Evolutionary conservation across 2,797 vertebrate species (phyloP).

Genomic region (Neostethus bicornis): DNA sequence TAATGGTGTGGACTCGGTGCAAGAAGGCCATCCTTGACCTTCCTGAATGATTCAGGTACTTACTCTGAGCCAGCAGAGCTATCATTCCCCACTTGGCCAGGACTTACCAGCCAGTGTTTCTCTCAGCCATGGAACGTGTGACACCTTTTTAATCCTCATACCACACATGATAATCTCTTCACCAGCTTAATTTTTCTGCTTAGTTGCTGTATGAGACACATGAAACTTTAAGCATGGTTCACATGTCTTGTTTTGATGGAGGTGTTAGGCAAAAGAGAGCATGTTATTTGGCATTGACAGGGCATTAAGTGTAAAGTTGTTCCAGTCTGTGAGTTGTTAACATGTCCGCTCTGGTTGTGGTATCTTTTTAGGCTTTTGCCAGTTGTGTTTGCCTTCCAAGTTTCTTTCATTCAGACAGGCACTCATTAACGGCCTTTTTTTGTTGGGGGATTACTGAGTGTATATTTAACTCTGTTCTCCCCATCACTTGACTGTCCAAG

Average conservation of each 20-base stretch:
- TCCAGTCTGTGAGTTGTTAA: slow-evolving; percentile 10
- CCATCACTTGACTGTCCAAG: slow-evolving; percentile 31
- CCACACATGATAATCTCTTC: slow-evolving; percentile 38
- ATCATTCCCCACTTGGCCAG: slow-evolving; percentile 14
- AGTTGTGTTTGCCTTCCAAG: slow-evolving; percentile 26
- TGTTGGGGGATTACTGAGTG: slow-evolving; percentile 62
- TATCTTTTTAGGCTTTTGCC: slow-evolving; percentile 42
- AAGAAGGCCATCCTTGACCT: slow-evolving; percentile 57
- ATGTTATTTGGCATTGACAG: slow-evolving; percentile 59
- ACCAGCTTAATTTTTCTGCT: slow-evolving; percentile 35
- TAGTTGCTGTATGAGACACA: slow-evolving; percentile 14
- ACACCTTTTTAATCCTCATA: slow-evolving; percentile 48
- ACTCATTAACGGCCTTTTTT: slow-evolving; percentile 56
- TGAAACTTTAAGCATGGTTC: slow-evolving; percentile 11
- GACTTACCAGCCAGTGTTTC: slow-evolving; percentile 31
- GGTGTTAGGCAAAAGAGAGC: background rate
- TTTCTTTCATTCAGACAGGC: slow-evolving; percentile 24
- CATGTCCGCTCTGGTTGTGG: slow-evolving; percentile 25
- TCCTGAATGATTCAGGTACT: slow-evolving; percentile 57
- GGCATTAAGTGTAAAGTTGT: slow-evolving; percentile 16
- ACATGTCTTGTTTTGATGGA: background rate
- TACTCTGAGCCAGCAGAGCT: slow-evolving; percentile 21
- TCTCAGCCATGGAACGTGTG: slow-evolving; percentile 53
- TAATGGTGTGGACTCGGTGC: slow-evolving; percentile 22
- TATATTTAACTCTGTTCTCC: slow-evolving; percentile 67